These are phyloP conservation scores for Drosophila atroscutellata DNA, from an alignment of 2,888 invertebrate genomes.

Conservation along the genomic window DNA sequence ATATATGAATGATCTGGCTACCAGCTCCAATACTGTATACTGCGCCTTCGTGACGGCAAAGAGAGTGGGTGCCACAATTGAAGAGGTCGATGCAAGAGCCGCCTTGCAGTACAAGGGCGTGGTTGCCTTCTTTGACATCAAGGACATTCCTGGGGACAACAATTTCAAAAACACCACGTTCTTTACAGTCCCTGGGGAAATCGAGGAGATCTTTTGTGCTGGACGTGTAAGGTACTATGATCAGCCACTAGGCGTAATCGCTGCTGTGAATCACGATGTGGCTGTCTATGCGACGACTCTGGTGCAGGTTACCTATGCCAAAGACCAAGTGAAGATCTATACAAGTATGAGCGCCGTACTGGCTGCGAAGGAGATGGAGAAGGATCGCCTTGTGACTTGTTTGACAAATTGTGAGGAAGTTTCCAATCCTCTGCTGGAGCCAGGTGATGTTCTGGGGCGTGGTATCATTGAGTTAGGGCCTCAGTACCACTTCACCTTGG, in stretches of 20 bases:
- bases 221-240: conserved; percentile 87
- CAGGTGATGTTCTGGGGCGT: conserved; percentile 59
- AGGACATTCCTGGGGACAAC: conserved; percentile 87
- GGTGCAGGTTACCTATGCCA: conserved; percentile 86
- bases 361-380: conserved; percentile 45
- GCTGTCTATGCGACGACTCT: conserved; percentile 85
- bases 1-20: conserved; percentile 91
- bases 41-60: conserved; percentile 87
- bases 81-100: conserved; percentile 85
- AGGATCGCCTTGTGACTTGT: conserved; percentile 57
- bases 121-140: conserved; percentile 86
- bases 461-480: conserved; percentile 87
- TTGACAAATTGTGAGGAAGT: conserved; percentile 23
- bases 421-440: conserved; percentile 4
- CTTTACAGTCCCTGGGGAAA: conserved; percentile 20
- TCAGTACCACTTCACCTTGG: conserved; percentile 92
- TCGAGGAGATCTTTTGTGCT: conserved; percentile 84
- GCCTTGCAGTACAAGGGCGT: conserved; percentile 86
- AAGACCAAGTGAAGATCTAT: conserved; percentile 69
- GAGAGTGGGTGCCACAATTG: conserved; percentile 86
- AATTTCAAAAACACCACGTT: conserved; percentile 86
- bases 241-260: conserved; percentile 91
- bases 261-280: conserved; percentile 87
- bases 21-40: conserved; percentile 87
- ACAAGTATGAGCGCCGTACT: conserved; percentile 85